Conservation (phyloP, 2,888 invertebrate genomes). For the Sphaeridia pumilis region DNA sequence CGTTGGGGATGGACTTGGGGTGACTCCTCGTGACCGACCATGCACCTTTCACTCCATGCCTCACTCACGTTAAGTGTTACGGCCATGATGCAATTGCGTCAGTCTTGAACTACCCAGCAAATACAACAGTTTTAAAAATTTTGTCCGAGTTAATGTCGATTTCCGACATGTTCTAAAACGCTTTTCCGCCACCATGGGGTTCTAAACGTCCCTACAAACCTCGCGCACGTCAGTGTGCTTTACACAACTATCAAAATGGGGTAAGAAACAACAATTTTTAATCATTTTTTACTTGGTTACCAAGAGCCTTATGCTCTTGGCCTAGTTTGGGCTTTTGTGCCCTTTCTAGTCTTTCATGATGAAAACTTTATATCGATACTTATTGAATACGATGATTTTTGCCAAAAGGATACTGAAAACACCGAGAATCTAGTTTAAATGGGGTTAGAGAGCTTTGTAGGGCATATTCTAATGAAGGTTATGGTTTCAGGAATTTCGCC, state of each 20-base stretch:
- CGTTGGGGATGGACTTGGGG: too few relatives aligned
- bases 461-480: neutral
- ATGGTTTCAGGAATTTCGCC: slow-evolving; percentile 7
- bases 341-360: neutral
- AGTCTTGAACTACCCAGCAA: neutral
- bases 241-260: slow-evolving; percentile 28
- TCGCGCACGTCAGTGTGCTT: slow-evolving; percentile 46
- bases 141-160: slow-evolving; percentile 2
- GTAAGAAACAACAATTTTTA: slow-evolving; percentile 21
- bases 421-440: neutral
- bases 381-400: slow-evolving; percentile 2
- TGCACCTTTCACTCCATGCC: too few relatives aligned
- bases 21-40: too few relatives aligned
- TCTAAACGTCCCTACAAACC: slow-evolving; percentile 55
- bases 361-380: neutral
- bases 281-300: neutral
- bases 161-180: slow-evolving; percentile 14
- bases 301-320: too few relatives aligned
- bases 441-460: too few relatives aligned
- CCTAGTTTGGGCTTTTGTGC: neutral
- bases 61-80: too few relatives aligned
- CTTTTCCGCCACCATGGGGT: slow-evolving; percentile 47
- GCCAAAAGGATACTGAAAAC: slow-evolving; percentile 9
- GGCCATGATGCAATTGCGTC: too few relatives aligned
- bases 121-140: neutral